Evolutionary conservation across 2,888 invertebrate species (phyloP).

Genomic region (Ctenicera cuprea): DNA sequence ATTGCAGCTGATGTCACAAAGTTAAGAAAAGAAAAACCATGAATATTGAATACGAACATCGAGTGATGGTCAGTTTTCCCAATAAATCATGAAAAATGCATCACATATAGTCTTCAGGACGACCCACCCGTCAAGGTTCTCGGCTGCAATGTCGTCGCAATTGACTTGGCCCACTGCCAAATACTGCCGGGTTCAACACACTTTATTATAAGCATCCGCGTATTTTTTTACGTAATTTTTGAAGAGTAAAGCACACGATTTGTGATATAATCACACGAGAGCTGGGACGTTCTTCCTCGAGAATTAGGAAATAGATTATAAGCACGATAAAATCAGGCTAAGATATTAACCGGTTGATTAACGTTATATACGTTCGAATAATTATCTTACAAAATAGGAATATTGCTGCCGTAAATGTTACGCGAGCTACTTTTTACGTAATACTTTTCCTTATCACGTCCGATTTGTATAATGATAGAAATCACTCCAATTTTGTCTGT

Average conservation of each 20-base stretch:
- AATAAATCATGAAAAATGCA: slow-evolving; percentile 47
- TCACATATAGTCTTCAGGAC: slow-evolving; percentile 10
- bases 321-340: background rate
- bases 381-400: slow-evolving; percentile 10
- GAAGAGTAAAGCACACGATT: slow-evolving; percentile 17
- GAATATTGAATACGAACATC: slow-evolving; percentile 20
- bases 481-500: slow-evolving; percentile 28
- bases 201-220: slow-evolving; percentile 27
- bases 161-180: slow-evolving; percentile 59
- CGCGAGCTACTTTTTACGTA: slow-evolving; percentile 37
- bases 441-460: slow-evolving; percentile 28
- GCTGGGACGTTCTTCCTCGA: slow-evolving; percentile 7
- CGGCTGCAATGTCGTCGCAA: slow-evolving; percentile 53
- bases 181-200: slow-evolving; percentile 59
- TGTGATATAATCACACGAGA: slow-evolving; percentile 27
- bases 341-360: slow-evolving; percentile 13
- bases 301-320: slow-evolving; percentile 24
- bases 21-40: slow-evolving; percentile 24
- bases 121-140: slow-evolving; percentile 58
- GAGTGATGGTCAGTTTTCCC: slow-evolving; percentile 26
- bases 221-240: slow-evolving; percentile 34
- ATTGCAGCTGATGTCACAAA: background rate
- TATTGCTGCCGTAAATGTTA: slow-evolving; percentile 24
- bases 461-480: slow-evolving; percentile 32
- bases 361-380: slow-evolving; percentile 5